Conservation (phyloP, 2,888 invertebrate species). For the Caenorhabditis afra region DNA sequence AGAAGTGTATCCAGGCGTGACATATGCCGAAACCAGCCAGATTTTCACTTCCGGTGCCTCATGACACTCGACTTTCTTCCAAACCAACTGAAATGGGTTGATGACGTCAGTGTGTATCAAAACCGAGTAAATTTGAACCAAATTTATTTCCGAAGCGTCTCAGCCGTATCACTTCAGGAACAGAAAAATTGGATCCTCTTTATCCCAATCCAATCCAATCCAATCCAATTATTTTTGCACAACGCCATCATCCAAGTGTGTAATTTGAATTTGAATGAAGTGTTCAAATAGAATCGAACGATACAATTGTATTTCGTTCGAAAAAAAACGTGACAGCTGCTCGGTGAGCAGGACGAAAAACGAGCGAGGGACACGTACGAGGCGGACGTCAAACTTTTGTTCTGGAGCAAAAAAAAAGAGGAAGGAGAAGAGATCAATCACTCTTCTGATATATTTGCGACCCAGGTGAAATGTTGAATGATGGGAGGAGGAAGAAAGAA, state of each 20-base stretch:
- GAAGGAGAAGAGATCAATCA: conserved; percentile 22
- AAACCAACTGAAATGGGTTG: no score
- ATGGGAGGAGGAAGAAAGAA: background rate
- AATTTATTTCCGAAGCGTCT: no score
- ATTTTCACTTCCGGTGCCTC: conserved; percentile 13
- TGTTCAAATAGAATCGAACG: conserved; percentile 41
- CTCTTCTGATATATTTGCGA: background rate
- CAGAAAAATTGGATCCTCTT: no score
- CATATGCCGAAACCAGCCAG: no score
- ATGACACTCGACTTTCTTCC: background rate
- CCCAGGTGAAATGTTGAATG: conserved; percentile 1
- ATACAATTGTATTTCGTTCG: conserved; percentile 31
- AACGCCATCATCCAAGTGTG: conserved; percentile 18
- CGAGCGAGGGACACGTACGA: conserved; percentile 20
- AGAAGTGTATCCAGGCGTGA: background rate
- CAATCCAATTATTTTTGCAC: no score
- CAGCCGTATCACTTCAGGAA: no score
- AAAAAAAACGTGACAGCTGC: conserved; percentile 48
- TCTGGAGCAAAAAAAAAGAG: conserved; percentile 29
- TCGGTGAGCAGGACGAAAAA: conserved; percentile 27
- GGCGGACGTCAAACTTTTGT: conserved; percentile 37
- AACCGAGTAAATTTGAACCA: no score
- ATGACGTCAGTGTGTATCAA: no score
- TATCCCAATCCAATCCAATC: no score
- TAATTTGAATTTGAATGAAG: conserved; percentile 21